Conservation (phyloP, 2,113 vertebrate genomes). For the Sylvietta virens region DNA sequence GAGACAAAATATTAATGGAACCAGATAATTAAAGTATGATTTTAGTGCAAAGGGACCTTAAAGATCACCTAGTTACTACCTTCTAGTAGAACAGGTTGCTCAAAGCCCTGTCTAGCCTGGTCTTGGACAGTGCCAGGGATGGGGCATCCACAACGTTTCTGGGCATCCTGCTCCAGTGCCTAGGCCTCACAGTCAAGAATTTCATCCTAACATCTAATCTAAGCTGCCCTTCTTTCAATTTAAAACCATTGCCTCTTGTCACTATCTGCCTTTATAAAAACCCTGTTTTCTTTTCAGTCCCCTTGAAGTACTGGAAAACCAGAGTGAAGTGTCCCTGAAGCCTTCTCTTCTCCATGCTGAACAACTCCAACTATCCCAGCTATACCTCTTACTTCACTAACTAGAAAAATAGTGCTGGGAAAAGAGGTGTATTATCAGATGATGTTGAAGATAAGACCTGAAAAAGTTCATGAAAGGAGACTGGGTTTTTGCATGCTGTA, state of each 20-base stretch:
- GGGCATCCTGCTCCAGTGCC: not conserved
- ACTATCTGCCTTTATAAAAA: not conserved
- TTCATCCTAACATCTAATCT: not conserved
- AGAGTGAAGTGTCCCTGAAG: not conserved
- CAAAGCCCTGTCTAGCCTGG: accelerated
- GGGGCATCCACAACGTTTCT: not conserved
- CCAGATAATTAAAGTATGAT: not conserved
- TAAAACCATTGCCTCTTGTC: not conserved
- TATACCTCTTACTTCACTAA: not conserved
- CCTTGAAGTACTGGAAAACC: not conserved
- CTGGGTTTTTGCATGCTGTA: not conserved
- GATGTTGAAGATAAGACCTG: not conserved
- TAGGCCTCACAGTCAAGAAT: not conserved
- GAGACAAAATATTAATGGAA: not conserved
- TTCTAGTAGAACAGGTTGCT: not conserved
- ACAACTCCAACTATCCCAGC: not conserved
- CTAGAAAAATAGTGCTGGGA: not conserved
- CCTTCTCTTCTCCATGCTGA: not conserved
- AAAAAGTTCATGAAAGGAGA: not conserved
- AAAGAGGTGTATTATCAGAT: not conserved
- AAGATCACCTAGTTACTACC: not conserved
- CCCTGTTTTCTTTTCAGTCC: not conserved
- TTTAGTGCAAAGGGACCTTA: not conserved
- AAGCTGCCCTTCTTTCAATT: not conserved
- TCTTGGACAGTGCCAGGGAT: not conserved